Percentiles rank a stretch among this genome's conserved stretches.
Evolutionary conservation across 2,888 invertebrate genomes (phyloP).

Genomic region (Kryphioiulus occultus): DNA sequence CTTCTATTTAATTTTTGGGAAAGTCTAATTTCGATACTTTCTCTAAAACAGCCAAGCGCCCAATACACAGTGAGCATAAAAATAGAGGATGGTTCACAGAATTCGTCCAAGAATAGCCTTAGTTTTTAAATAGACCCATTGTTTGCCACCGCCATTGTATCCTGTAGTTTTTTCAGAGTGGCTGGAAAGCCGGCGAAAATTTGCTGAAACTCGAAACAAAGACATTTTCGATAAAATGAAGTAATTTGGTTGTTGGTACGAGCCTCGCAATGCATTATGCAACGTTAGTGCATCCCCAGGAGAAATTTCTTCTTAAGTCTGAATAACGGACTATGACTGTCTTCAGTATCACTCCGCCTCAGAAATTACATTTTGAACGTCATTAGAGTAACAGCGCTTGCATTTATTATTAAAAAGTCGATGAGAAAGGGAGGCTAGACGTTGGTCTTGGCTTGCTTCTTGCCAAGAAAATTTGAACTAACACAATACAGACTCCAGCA

Average conservation of each 20-base stretch:
- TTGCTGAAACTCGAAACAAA: neutral
- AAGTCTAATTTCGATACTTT: neutral
- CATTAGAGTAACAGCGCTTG: neutral
- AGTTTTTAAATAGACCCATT: neutral
- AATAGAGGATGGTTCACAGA: neutral
- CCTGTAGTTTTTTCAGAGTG: neutral
- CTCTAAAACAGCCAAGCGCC: neutral
- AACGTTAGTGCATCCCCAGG: neutral
- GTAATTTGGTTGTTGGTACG: neutral
- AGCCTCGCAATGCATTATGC: neutral
- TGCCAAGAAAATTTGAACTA: no score
- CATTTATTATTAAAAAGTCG: constrained; percentile 28
- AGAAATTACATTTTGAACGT: constrained; percentile 16
- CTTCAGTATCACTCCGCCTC: neutral
- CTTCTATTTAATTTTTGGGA: neutral
- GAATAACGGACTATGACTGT: neutral
- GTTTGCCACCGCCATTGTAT: neutral
- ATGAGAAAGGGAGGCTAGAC: neutral
- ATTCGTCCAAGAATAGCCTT: neutral
- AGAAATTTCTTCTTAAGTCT: constrained; percentile 2
- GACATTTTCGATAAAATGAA: neutral
- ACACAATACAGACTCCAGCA: no score
- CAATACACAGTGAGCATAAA: neutral
- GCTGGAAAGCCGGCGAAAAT: neutral
- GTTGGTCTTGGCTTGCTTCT: no score